A percentile compares a stretch with the other conserved stretches of the same genome.
These are phyloP conservation scores for Bubo scandiacus DNA, from an alignment of 2,113 vertebrate genomes.

Conservation along the genomic window DNA sequence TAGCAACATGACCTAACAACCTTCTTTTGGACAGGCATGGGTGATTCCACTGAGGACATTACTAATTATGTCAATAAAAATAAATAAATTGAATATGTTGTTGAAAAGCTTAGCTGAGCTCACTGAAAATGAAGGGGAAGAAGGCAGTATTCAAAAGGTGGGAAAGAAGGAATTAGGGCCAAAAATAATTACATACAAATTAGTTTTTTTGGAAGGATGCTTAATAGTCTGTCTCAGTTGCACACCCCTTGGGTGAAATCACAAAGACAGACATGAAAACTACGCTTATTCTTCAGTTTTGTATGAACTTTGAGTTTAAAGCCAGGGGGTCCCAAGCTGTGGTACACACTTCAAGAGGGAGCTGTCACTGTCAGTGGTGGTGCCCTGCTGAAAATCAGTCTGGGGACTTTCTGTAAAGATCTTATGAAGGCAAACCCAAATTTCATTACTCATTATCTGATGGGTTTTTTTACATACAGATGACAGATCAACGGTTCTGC, in stretches of 20 bases:
- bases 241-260: neutral
- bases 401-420: neutral
- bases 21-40: neutral
- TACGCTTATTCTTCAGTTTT: neutral
- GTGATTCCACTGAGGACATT: neutral
- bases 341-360: neutral
- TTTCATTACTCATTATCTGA: neutral
- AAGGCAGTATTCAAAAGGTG: neutral
- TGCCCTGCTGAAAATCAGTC: rapidly evolving
- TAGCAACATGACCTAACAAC: neutral
- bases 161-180: neutral
- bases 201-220: neutral
- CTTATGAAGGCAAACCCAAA: neutral
- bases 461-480: conserved; percentile 69
- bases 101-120: neutral
- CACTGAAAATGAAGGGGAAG: neutral
- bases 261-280: neutral
- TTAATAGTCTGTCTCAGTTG: neutral
- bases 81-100: neutral
- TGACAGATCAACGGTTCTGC: conserved; percentile 92
- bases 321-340: neutral
- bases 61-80: neutral
- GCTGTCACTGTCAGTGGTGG: neutral
- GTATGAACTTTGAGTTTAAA: neutral
- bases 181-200: neutral